Evolutionary conservation across 2,797 vertebrate genomes (phyloP).

Genomic region (Muraenolepis orangiensis): DNA sequence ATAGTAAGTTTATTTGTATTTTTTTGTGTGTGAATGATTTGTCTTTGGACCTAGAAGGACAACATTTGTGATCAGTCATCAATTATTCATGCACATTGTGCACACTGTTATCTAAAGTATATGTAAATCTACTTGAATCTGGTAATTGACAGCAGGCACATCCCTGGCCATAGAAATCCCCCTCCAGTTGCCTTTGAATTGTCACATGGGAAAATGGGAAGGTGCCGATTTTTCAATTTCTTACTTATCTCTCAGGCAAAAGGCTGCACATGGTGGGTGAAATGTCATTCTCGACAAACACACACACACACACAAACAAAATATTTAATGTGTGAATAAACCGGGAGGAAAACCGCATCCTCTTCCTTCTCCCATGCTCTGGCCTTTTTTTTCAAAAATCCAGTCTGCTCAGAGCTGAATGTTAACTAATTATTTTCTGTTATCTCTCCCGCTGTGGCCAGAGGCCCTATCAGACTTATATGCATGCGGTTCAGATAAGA

Average conservation of each 20-base stretch:
- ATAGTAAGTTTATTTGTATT: too few relatives aligned
- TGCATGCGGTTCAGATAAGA: constrained; percentile 74
- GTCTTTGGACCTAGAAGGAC: not conserved
- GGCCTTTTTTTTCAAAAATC: constrained; percentile 43
- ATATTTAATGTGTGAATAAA: constrained; percentile 53
- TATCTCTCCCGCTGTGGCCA: constrained; percentile 75
- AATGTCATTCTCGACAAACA: constrained; percentile 35
- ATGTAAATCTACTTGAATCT: constrained; percentile 3
- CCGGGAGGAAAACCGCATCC: constrained; percentile 43
- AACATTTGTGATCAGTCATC: not conserved
- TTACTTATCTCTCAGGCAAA: constrained; percentile 59
- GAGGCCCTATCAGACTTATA: constrained; percentile 74
- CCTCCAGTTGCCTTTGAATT: constrained; percentile 19
- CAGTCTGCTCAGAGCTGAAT: constrained; percentile 70
- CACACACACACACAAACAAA: constrained; percentile 41
- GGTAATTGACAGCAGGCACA: constrained; percentile 5
- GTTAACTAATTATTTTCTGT: constrained; percentile 82
- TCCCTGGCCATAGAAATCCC: constrained; percentile 23
- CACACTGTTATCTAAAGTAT: not conserved
- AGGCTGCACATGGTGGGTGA: constrained; percentile 32
- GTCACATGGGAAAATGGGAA: constrained; percentile 49
- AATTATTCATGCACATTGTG: not conserved
- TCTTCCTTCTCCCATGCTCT: constrained; percentile 48
- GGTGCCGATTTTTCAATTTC: constrained; percentile 20
- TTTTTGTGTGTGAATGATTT: not conserved